Evolutionary conservation across 2,888 invertebrate genomes (phyloP).

Genomic region (Phortica okadai): DNA sequence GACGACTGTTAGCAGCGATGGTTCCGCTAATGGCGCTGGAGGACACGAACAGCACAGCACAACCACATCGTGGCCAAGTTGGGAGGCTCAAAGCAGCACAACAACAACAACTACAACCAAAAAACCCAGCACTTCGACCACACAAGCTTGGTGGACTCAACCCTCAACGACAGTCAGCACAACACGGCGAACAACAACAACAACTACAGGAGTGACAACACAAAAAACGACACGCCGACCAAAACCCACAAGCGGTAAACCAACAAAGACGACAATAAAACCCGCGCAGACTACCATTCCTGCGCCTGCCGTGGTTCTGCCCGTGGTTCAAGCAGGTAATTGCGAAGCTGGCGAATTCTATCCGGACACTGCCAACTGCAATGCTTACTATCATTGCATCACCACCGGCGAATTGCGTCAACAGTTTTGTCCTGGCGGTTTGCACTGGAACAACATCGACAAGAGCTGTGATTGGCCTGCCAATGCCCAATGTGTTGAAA

Average conservation of each 20-base stretch:
- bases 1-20: conserved; percentile 82
- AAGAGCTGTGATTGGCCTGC: conserved; percentile 89
- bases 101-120: conserved; percentile 62
- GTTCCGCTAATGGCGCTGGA: conserved; percentile 61
- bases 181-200: conserved; percentile 61
- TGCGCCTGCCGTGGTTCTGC: conserved; percentile 77
- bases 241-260: conserved; percentile 12
- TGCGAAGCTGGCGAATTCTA: conserved; percentile 78
- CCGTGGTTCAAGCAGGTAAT: conserved; percentile 73
- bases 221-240: conserved; percentile 58
- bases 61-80: conserved; percentile 60
- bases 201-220: conserved; percentile 52
- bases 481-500: conserved; percentile 81
- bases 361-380: conserved; percentile 83
- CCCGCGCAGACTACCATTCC: conserved; percentile 74
- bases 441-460: conserved; percentile 85
- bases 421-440: conserved; percentile 86
- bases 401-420: conserved; percentile 82
- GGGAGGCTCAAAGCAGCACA: conserved; percentile 58
- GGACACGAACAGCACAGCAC: conserved; percentile 68
- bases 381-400: conserved; percentile 86
- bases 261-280: conserved; percentile 41
- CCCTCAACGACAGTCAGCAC: conserved; percentile 60
- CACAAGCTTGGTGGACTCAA: conserved; percentile 77
- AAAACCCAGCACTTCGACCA: conserved; percentile 63